These are phyloP conservation scores for Drosophila phalerata DNA, from an alignment of 2,888 invertebrate species.

Conservation along the genomic window DNA sequence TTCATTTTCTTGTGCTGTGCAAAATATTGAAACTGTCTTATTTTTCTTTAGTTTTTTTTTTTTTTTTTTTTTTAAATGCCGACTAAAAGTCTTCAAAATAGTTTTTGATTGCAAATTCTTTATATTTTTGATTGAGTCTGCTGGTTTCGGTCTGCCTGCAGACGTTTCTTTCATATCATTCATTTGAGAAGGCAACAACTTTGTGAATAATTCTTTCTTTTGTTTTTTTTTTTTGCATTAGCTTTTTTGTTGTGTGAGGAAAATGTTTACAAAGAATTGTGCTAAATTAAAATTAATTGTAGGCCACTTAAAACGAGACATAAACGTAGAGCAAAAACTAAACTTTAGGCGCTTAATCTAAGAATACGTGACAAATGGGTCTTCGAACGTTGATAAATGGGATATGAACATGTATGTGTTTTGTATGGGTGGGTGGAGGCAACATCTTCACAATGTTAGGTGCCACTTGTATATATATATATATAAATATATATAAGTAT, in stretches of 20 bases:
- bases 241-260: constrained; percentile 34
- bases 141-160: constrained; percentile 74
- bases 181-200: constrained; percentile 65
- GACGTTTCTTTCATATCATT: constrained; percentile 53
- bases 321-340: constrained; percentile 41
- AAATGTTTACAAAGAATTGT: constrained; percentile 73
- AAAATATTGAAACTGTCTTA: constrained; percentile 31
- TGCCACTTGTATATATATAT: constrained; percentile 8
- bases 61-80: constrained; percentile 58
- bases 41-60: constrained; percentile 22
- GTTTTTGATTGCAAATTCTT: constrained; percentile 55
- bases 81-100: constrained; percentile 60
- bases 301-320: constrained; percentile 54
- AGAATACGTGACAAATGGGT: constrained; percentile 50
- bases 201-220: constrained; percentile 28
- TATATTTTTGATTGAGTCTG: constrained; percentile 60
- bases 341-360: constrained; percentile 46
- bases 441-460: constrained; percentile 24
- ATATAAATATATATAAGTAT: constrained; percentile 13
- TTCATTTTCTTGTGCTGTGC: constrained; percentile 43
- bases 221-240: constrained; percentile 21
- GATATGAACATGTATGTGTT: constrained; percentile 36
- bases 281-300: constrained; percentile 73
- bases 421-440: constrained; percentile 5
- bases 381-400: constrained; percentile 34